phyloP scores from a whole-genome alignment of 2,797 vertebrate species.

The Epinephelus malabaricus region DNA sequence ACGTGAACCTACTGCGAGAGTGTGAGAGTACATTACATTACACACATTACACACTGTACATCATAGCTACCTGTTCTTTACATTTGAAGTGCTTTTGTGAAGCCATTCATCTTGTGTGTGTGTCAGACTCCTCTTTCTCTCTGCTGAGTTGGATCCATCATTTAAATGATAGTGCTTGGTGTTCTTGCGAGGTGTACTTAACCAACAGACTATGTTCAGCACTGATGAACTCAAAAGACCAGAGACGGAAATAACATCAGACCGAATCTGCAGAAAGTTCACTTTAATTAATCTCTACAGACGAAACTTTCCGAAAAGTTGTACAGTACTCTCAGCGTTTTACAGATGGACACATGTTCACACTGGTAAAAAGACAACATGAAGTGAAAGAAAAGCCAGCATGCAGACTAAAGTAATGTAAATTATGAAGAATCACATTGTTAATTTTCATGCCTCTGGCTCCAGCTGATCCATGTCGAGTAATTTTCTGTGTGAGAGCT shows the following conservation, averaged over 20 bases:
- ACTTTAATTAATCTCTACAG: constrained; percentile 56
- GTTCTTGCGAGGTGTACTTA: constrained; percentile 44
- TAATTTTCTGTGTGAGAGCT: neutral
- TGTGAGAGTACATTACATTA: too few species aligned
- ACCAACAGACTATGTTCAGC: constrained; percentile 45
- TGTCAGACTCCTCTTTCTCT: constrained; percentile 15
- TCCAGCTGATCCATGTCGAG: neutral
- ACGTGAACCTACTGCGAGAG: too few species aligned
- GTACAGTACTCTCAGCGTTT: neutral
- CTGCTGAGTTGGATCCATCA: constrained; percentile 29
- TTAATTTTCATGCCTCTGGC: neutral
- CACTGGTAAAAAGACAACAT: neutral
- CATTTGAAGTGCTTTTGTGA: neutral
- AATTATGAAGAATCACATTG: neutral
- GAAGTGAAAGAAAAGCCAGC: neutral
- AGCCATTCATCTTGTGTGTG: constrained; percentile 34
- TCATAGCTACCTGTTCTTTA: constrained; percentile 1
- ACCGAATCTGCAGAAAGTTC: constrained; percentile 30
- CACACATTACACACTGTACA: neutral
- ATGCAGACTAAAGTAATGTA: neutral
- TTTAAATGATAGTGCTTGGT: constrained; percentile 31
- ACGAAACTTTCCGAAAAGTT: constrained; percentile 41
- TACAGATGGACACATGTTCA: neutral
- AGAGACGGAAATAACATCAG: constrained; percentile 36
- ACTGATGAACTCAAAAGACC: constrained; percentile 48